A percentile compares a stretch with the other conserved stretches of the same genome.
These are phyloP conservation scores for Agrochola lota DNA, from an alignment of 2,888 invertebrate species.

Conservation along the genomic window DNA sequence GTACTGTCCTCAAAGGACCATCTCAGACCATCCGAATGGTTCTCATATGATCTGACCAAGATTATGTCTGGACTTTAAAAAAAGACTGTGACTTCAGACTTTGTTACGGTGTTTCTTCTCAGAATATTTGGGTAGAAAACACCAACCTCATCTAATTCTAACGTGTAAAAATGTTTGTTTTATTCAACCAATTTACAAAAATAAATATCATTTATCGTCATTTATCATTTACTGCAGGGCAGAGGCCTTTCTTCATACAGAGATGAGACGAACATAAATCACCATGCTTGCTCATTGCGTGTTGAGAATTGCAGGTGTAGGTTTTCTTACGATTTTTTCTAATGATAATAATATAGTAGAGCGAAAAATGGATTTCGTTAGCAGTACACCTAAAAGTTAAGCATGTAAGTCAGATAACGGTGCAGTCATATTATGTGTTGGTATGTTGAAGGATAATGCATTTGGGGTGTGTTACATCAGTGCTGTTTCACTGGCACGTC, in stretches of 20 bases:
- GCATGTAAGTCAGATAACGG: conserved; percentile 20
- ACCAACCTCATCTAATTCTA: background rate
- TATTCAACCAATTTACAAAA: background rate
- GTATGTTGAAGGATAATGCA: conserved; percentile 78
- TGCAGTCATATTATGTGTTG: conserved; percentile 52
- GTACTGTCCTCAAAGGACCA: background rate
- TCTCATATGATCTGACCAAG: background rate
- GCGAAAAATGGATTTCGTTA: background rate
- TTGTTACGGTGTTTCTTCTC: background rate
- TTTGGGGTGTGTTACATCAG: conserved; percentile 84
- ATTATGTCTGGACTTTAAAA: background rate
- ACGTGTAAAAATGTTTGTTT: background rate
- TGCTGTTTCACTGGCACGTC: conserved; percentile 68
- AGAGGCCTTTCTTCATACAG: background rate
- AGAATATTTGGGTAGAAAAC: background rate
- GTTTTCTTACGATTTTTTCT: background rate
- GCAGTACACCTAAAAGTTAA: conserved; percentile 15
- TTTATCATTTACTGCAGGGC: background rate
- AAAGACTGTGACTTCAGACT: background rate
- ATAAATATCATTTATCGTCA: background rate
- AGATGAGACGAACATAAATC: background rate
- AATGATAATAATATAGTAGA: background rate
- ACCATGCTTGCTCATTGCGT: too few species aligned
- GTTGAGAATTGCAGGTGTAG: background rate
- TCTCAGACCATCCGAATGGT: background rate